Conservation (phyloP, 2,888 invertebrate genomes). For the Mongoloraphidia duomilia region DNA sequence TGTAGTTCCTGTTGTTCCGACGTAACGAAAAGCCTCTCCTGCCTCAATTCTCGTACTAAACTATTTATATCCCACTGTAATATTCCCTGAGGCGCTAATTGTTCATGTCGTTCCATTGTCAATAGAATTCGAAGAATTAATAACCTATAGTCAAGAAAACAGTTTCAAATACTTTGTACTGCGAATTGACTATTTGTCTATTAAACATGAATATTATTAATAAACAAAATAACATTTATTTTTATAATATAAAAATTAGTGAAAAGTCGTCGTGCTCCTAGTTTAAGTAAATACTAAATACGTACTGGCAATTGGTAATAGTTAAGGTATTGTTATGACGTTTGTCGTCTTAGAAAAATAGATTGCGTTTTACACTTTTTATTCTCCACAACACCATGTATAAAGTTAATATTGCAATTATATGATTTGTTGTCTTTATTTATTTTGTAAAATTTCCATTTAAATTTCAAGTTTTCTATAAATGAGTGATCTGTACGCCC, state of each 20-base stretch:
- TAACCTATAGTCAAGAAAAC: background rate
- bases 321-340: too few relatives aligned
- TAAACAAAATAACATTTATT: too few relatives aligned
- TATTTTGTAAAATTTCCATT: background rate
- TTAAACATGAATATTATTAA: too few relatives aligned
- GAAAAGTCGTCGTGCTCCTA: too few relatives aligned
- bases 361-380: too few relatives aligned
- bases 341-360: too few relatives aligned
- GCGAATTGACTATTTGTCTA: too few relatives aligned
- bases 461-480: background rate
- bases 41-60: conserved; percentile 53
- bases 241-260: too few relatives aligned
- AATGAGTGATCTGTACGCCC: too few relatives aligned
- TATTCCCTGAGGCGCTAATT: conserved; percentile 19
- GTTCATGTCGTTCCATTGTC: conserved; percentile 4
- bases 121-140: background rate
- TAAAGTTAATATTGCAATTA: background rate
- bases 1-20: conserved; percentile 73
- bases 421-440: background rate
- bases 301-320: too few relatives aligned
- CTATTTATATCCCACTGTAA: conserved; percentile 40
- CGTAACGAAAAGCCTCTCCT: conserved; percentile 76
- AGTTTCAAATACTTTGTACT: background rate
- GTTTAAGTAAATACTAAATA: too few relatives aligned
- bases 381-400: background rate